Conservation (phyloP, 2,113 vertebrate species). For the Peucedramus taeniatus region DNA sequence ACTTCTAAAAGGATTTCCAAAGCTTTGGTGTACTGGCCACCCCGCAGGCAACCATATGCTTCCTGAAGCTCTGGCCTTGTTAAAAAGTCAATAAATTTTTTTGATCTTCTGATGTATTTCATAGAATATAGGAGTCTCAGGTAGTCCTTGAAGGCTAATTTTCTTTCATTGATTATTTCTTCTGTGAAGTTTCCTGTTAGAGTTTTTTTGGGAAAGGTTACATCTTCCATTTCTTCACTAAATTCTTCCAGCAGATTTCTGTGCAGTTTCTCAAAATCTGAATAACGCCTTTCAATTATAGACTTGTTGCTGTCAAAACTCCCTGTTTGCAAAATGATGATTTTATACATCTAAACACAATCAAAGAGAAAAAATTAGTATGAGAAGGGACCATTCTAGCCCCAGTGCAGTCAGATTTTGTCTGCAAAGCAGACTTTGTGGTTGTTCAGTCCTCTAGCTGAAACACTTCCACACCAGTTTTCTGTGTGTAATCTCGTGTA, state of each 20-base stretch:
- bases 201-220: conserved; percentile 81
- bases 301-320: conserved; percentile 84
- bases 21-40: conserved; percentile 81
- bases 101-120: conserved; percentile 75
- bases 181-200: conserved; percentile 81
- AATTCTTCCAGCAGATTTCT: conserved; percentile 79
- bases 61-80: conserved; percentile 77
- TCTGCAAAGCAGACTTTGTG: not conserved
- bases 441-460: not conserved
- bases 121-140: conserved; percentile 76
- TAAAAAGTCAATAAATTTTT: conserved; percentile 79
- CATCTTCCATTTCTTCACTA: conserved; percentile 86
- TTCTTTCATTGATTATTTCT: conserved; percentile 81
- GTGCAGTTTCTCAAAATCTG: conserved; percentile 85
- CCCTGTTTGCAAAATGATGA: conserved; percentile 88
- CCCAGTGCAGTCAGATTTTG: not conserved
- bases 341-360: conserved; percentile 78
- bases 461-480: not conserved
- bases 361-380: not conserved
- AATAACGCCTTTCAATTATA: conserved; percentile 85
- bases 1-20: conserved; percentile 71
- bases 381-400: not conserved
- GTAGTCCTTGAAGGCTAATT: conserved; percentile 84
- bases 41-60: conserved; percentile 81
- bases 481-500: not conserved